Base-by-base conservation (phyloP, 2,797 vertebrate species). In the Pangasius macronema region DNA sequence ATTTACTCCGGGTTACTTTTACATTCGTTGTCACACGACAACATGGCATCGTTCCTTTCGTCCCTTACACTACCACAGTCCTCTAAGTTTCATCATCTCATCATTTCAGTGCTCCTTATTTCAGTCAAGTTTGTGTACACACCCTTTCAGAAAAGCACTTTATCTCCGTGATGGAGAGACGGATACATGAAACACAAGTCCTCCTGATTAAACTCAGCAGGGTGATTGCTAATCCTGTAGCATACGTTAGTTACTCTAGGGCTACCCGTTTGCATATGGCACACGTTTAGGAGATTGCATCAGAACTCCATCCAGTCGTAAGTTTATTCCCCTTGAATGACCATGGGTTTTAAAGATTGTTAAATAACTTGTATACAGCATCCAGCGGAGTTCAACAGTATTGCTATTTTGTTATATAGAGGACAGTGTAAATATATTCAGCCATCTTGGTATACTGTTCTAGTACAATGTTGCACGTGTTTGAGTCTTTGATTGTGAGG, bases 381-480 rank as follows among this genome's bases (percentile, higher is more conserved):
- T 81, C 36, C 57, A 81, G 55, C 93, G 92, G 91, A 93, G 93
- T 92, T 92, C 92, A 89, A 91, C 87, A 91, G 92, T 94, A 92
- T 91, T 94, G 94, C 93, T 97, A 96, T 97, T 97, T 97, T 97
- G 94, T 96, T 95, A 95, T 93, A 94, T 96, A 95, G 92, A 96
- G 92, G 91, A 96, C 94, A 88, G 82, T 97, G 94, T 97, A 97
- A 94, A 96, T 97, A 96, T 91, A 92, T 96, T 92, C 92, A 92
- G 91, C 91, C n/a, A 88, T 94, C 94, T 96, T 89, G 88, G 85
- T 95, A 94, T 94, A 94, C 55, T 87, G 92, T 96, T 95, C 92
- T 93, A 93, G 93, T 96, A 95, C 92, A 93, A 94, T 94, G 92
- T 94, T 95, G 94, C 96, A 96, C 89, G 93, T 95, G 94, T 96